Evolutionary conservation across 2,113 vertebrate genomes (phyloP), one percentile per base, ranked within the genome.

Genomic region (Oreochromis spilurus): DNA sequence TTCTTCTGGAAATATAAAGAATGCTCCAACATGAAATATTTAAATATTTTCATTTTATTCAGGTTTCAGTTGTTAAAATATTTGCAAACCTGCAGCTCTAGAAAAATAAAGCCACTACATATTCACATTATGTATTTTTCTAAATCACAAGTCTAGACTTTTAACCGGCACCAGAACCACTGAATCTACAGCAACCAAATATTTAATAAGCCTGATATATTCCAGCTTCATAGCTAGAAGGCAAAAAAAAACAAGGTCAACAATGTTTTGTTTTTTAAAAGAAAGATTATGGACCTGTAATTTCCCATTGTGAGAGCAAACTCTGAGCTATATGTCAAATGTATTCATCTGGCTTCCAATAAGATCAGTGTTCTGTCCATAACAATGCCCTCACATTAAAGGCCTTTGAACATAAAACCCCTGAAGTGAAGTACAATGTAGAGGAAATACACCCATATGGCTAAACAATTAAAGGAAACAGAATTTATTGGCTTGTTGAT

Each of bases 401-500:
- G 48, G 26, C 79, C 82, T 92, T 92, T 89, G 86, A 92, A 88
- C 50, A 21, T 10, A 29, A 57, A 81, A 82, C 26, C 72, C 58
- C 78, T 58, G 43, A 79, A 26, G 5, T 58, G 45, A 48, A 40
- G 57, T 70, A 95, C 89, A 95, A 95, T 93, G 86, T 75, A 75
- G 65, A 95, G 93, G 92, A 95, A 95, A 91, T 79, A 86, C 88
- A 79, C 89, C 85, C 85, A 72, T 57, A 10, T 13, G 11, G 80
- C 65, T 77, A 10, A 85, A 95, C 92, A 95, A 95, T 95, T 14
- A 85, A 79, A 81, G 94, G 93, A 95, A 94, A 88, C 53, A 70
- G 24, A 50, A 85, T 81, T 78, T 89, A 88, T 88, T 87, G 14
- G 75, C 60, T 92, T 65, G 87, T 90, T 90, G 87, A 93, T 83